These are phyloP conservation scores for Fregata magnificens DNA, from an alignment of 2,113 vertebrate species.

Conservation along the genomic window DNA sequence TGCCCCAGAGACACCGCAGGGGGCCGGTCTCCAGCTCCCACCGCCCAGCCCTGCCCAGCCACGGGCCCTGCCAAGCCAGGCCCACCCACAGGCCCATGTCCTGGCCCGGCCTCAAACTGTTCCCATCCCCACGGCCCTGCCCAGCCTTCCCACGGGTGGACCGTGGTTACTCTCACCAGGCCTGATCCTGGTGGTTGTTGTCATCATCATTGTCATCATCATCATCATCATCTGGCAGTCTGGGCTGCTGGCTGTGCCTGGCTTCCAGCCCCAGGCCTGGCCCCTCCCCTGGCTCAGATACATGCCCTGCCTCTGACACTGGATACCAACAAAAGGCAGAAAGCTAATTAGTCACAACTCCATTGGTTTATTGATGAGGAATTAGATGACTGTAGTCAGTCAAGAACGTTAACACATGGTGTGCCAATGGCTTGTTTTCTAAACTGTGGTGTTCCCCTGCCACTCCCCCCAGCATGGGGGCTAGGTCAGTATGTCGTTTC, in stretches of 20 bases:
- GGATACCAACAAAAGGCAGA: not conserved
- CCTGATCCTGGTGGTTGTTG: not conserved
- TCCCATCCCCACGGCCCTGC: no score
- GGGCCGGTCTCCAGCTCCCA: fast-evolving
- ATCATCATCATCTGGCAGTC: no score
- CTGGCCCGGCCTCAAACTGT: not conserved
- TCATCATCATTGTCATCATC: no score
- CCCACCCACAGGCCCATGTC: no score
- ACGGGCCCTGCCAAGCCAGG: no score
- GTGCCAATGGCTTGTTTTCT: not conserved
- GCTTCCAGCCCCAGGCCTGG: not conserved
- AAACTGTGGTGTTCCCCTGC: not conserved
- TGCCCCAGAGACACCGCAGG: fast-evolving
- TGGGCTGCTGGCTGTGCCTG: not conserved
- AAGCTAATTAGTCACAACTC: not conserved
- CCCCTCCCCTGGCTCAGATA: not conserved
- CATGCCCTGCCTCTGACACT: no score
- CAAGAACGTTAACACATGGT: fast-evolving
- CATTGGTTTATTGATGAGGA: not conserved
- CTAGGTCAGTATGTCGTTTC: not conserved
- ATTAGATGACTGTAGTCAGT: not conserved
- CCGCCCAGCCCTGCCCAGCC: fast-evolving
- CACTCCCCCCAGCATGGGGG: fast-evolving
- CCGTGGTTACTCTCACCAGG: fast-evolving
- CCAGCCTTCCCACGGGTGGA: not conserved